Conservation (phyloP, 2,888 invertebrate species). For the Archips crataeganus region DNA sequence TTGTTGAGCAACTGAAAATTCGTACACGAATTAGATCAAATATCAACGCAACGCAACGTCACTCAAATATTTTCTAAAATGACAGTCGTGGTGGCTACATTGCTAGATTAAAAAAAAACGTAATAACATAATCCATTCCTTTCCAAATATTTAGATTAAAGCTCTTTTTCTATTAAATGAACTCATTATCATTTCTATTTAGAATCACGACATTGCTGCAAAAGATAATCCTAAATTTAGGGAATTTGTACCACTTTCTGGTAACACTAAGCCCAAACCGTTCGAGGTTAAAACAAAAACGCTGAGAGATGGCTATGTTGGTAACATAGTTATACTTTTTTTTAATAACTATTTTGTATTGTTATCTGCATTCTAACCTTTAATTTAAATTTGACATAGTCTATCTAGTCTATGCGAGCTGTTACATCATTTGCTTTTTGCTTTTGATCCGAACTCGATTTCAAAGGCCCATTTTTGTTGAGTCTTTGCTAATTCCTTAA, state of each 20-base stretch:
- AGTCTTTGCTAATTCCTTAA: not conserved
- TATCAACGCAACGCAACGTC: conserved; percentile 36
- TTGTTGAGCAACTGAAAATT: conserved; percentile 21
- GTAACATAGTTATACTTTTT: not conserved
- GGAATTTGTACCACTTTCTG: not conserved
- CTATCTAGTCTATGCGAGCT: conserved; percentile 29
- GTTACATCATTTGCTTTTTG: conserved; percentile 41
- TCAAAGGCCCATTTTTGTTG: conserved; percentile 19
- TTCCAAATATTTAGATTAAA: too few relatives aligned
- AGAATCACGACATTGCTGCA: too few relatives aligned
- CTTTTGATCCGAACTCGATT: not conserved
- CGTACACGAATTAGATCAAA: conserved; percentile 21
- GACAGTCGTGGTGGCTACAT: conserved; percentile 5
- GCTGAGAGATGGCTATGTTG: not conserved
- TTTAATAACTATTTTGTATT: not conserved
- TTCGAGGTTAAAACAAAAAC: conserved; percentile 19
- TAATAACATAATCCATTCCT: too few relatives aligned
- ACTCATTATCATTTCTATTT: too few relatives aligned
- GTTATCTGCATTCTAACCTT: conserved; percentile 37
- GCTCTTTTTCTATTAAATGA: too few relatives aligned
- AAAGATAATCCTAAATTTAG: not conserved
- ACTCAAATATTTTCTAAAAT: conserved; percentile 28
- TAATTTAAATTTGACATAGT: not conserved
- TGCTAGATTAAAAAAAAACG: not conserved
- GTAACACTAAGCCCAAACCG: not conserved